Percentiles rank a stretch among this genome's conserved stretches.
Evolutionary conservation across 2,113 vertebrate genomes (phyloP).

Genomic region (Ginglymostoma cirratum): DNA sequence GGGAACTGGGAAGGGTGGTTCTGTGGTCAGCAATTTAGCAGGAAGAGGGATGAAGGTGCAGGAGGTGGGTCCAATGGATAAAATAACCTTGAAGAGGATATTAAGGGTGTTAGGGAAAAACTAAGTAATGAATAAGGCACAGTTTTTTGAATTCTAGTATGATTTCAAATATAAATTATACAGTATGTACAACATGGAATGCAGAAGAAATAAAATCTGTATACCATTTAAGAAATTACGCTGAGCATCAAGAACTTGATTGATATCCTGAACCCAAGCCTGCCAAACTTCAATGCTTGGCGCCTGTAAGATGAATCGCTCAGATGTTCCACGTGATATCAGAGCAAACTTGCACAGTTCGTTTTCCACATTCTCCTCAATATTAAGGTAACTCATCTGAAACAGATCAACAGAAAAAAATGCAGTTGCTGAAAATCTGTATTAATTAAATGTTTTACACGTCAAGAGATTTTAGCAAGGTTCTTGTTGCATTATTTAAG

Average conservation of each 20-base stretch:
- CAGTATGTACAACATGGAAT: background rate
- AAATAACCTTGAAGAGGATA: background rate
- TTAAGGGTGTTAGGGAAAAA: background rate
- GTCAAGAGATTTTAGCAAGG: background rate
- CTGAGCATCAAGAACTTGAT: constrained; percentile 82
- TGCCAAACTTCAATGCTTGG: constrained; percentile 89
- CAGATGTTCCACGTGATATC: constrained; percentile 76
- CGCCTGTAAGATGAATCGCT: constrained; percentile 83
- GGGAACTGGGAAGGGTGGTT: background rate
- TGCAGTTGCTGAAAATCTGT: constrained; percentile 2
- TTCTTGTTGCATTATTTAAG: background rate
- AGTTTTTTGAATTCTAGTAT: background rate
- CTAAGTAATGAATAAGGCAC: background rate
- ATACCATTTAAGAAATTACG: constrained; percentile 85
- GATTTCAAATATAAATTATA: background rate
- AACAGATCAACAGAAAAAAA: constrained; percentile 38
- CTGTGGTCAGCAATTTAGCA: background rate
- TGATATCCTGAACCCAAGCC: constrained; percentile 87
- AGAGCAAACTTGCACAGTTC: constrained; percentile 92
- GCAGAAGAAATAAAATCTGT: constrained; percentile 42
- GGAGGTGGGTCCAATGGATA: background rate
- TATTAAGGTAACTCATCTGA: constrained; percentile 80
- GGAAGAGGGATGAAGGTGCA: background rate
- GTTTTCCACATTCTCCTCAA: constrained; percentile 80
- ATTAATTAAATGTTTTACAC: background rate